These are phyloP conservation scores for Amblyraja radiata DNA, from an alignment of 2,797 vertebrate species.

Conservation along the genomic window DNA sequence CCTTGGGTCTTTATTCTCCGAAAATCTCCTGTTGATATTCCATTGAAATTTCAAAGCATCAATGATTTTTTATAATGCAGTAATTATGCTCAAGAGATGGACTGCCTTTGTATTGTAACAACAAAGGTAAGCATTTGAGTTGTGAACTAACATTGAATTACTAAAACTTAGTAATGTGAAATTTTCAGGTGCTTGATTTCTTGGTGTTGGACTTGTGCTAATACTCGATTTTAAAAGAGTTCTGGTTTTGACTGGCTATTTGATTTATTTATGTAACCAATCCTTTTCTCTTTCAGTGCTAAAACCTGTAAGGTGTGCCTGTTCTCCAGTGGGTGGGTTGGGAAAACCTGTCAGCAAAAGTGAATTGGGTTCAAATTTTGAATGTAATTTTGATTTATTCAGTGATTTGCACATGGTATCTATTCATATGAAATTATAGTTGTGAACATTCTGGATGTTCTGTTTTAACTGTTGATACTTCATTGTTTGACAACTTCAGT, in stretches of 20 bases:
- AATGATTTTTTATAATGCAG: conserved; percentile 52
- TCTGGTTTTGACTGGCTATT: background rate
- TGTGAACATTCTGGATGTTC: background rate
- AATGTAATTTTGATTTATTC: background rate
- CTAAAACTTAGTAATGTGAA: background rate
- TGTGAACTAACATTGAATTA: background rate
- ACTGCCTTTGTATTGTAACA: conserved; percentile 85
- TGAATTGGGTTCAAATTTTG: background rate
- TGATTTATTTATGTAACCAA: background rate
- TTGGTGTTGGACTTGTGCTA: background rate
- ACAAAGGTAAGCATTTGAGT: conserved; percentile 74
- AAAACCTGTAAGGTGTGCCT: background rate
- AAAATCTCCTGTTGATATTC: conserved; percentile 36
- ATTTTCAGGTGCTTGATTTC: background rate
- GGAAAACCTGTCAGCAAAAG: conserved; percentile 2
- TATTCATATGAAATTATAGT: background rate
- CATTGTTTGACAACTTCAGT: background rate
- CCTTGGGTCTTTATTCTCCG: conserved; percentile 43
- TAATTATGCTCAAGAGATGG: conserved; percentile 67
- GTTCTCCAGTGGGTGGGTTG: background rate
- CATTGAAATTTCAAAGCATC: conserved; percentile 46
- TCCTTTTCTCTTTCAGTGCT: background rate
- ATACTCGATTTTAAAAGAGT: background rate
- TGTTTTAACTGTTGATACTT: background rate
- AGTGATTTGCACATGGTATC: background rate